Base-by-base conservation (phyloP, 1,140 invertebrate genomes). In the Macrobrachium nipponense region DNA sequence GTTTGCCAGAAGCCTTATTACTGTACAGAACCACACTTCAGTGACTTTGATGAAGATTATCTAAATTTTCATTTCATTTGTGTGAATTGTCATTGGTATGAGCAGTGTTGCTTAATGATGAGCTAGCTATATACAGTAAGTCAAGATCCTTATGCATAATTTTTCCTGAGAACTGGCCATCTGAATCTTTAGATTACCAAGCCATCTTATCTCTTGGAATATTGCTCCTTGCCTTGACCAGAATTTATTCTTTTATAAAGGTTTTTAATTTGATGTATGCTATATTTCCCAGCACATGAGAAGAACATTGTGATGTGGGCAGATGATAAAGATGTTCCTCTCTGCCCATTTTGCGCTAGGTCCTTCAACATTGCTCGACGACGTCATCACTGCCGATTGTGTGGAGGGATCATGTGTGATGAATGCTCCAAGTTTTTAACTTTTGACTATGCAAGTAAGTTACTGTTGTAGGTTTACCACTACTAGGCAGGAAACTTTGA, bases 381-480 rank as follows among this genome's bases (percentile, higher is more conserved):
- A 85, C 96, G 98, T 91, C 98, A 99, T 92, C 98, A 99, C 91
- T 99, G 98, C 90, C 92, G 98, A 88, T 92, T 99, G 8, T 99
- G 98, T 93, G 98, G 98, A 0, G 95, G 95, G 78, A 95, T 99
- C 82, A 96, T 99, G 93, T 99, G 98, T 91, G 94, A 98, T 90
- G 94, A 95, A 89, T 99, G 98, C 91, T 99, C 97, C 18, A 92
- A 95, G 87, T 98, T 98, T 92, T 92, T 99, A 86, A 93, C 95
- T 61, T 93, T 97, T 90, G 92, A 94, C 78, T 94, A 95, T 91
- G 98, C 97, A 82, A 94, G 97, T 89, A 85, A 85, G 85, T 60
- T 27, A 10, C 12, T 51, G 0, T 51, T 3, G 7, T 12, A 51
- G 7, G 51, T 51, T 51, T 10, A 51, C 12, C 51, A 8, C 51